These are phyloP conservation scores for Sebastes iracundus DNA, from an alignment of 2,797 vertebrate genomes.

Conservation along the genomic window DNA sequence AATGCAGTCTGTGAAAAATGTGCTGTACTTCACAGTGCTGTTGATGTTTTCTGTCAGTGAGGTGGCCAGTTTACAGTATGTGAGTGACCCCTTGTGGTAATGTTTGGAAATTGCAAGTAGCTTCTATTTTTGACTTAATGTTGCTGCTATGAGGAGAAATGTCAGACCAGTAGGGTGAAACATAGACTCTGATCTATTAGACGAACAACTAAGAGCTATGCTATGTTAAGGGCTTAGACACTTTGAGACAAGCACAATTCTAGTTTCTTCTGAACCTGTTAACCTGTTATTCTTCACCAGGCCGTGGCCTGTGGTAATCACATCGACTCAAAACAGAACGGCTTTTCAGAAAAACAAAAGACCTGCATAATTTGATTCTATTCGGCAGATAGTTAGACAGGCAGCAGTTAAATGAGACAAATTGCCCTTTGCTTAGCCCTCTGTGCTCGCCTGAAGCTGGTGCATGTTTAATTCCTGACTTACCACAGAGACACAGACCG, in stretches of 20 bases:
- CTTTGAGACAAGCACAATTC: not conserved
- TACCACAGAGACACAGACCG: conserved; percentile 55
- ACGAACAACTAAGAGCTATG: not conserved
- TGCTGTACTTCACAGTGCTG: not conserved
- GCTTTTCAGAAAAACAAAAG: conserved; percentile 52
- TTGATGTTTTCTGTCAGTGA: not conserved
- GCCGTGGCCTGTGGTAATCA: conserved; percentile 24
- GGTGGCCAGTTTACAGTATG: not conserved
- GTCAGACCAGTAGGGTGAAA: conserved; percentile 1
- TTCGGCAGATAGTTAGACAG: conserved; percentile 35
- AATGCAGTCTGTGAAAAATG: not conserved
- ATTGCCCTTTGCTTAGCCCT: conserved; percentile 72
- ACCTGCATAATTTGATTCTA: conserved; percentile 55
- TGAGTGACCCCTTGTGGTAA: conserved; percentile 64
- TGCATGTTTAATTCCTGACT: conserved; percentile 69
- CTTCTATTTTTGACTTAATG: not conserved
- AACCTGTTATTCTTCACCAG: not conserved
- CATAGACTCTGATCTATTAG: not conserved
- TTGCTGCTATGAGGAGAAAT: not conserved
- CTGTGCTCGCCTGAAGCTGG: conserved; percentile 53
- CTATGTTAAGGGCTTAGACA: not conserved
- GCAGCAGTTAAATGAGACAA: conserved; percentile 70
- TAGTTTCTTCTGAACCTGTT: not conserved
- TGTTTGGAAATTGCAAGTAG: not conserved
- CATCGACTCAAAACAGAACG: conserved; percentile 33